phyloP scores from a whole-genome alignment of 2,797 vertebrate genomes.

The Parauchenoglanis ngamensis region DNA sequence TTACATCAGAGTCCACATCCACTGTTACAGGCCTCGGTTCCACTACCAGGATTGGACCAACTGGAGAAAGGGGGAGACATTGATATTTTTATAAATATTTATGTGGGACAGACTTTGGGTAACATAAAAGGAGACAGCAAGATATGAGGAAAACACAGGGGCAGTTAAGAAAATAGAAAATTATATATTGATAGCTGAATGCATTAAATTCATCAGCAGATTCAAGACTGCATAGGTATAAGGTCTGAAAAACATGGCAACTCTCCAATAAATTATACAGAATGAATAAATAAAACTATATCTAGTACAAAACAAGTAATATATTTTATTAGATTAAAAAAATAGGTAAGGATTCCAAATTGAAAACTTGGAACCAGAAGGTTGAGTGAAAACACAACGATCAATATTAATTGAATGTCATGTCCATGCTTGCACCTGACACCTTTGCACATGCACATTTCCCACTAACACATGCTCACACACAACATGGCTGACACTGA shows the following conservation, averaged over 20 bases:
- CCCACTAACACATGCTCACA: too few relatives aligned
- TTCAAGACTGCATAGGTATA: background rate
- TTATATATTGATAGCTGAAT: background rate
- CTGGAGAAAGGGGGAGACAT: constrained; percentile 63
- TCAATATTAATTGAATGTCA: background rate
- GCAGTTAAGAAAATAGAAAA: background rate
- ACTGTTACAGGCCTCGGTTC: constrained; percentile 88
- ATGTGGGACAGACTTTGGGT: background rate
- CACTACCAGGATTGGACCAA: constrained; percentile 89
- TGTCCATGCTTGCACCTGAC: too few relatives aligned
- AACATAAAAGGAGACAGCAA: background rate
- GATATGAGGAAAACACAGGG: background rate
- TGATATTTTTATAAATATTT: background rate
- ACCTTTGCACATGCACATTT: too few relatives aligned
- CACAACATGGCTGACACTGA: too few relatives aligned
- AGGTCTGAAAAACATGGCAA: background rate
- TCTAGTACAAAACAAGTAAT: background rate
- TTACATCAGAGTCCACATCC: constrained; percentile 89
- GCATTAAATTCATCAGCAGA: background rate
- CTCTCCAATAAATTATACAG: background rate
- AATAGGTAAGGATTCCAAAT: background rate
- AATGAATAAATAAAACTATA: background rate
- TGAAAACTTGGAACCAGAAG: background rate
- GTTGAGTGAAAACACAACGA: background rate
- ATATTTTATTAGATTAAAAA: background rate